Evolutionary conservation across 37 sponge, comb jelly and placozoan genomes (phyloP).

Genomic region (Bolinopsis microptera): DNA sequence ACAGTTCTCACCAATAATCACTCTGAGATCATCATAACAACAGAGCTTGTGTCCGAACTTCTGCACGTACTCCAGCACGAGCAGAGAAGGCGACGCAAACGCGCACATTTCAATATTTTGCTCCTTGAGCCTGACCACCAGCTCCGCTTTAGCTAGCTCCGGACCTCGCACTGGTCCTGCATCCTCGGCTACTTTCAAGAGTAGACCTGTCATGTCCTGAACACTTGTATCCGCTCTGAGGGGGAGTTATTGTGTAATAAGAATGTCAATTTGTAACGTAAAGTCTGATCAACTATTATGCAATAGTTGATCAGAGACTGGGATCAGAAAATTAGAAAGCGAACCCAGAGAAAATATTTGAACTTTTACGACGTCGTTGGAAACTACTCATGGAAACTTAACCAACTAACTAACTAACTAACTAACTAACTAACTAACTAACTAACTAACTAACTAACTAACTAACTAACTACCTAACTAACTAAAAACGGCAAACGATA

Average conservation of each 20-base stretch:
- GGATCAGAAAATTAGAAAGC: too few relatives aligned
- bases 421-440: not conserved
- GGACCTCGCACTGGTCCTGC: slow-evolving; percentile 71
- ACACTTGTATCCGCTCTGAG: slow-evolving; percentile 19
- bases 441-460: not conserved
- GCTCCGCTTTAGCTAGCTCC: slow-evolving; percentile 78
- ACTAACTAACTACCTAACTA: not conserved
- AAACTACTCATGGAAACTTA: too few relatives aligned
- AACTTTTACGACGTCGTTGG: too few relatives aligned
- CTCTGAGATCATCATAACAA: slow-evolving; percentile 75
- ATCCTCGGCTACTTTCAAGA: not conserved
- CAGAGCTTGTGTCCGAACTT: slow-evolving; percentile 75
- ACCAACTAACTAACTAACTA: not conserved
- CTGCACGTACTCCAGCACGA: slow-evolving; percentile 74
- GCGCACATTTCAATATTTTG: slow-evolving; percentile 48
- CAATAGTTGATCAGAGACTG: too few relatives aligned
- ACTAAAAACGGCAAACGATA: too few relatives aligned
- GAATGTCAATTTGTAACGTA: not conserved
- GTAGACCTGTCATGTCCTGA: not conserved
- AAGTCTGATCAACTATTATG: not conserved
- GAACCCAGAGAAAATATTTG: too few relatives aligned
- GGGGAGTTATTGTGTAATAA: not conserved
- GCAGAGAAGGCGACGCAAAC: slow-evolving; percentile 53
- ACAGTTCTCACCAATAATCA: not conserved
- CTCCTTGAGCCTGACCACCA: slow-evolving; percentile 69